Evolutionary conservation across 2,888 invertebrate genomes (phyloP).

Genomic region (Clusia tigrina): DNA sequence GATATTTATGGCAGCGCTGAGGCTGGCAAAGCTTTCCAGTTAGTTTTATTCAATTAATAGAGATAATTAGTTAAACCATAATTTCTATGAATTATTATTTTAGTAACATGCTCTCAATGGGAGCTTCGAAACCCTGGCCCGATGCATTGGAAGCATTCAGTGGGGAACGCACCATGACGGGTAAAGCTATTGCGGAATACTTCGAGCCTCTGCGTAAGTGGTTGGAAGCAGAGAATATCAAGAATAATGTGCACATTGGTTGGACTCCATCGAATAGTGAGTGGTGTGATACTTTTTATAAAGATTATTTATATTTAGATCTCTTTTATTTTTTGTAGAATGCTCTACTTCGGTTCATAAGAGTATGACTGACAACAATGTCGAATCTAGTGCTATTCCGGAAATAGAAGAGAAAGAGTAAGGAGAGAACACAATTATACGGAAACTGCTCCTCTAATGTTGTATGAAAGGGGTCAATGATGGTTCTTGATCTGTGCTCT

Average conservation of each 20-base stretch:
- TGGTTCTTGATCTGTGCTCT: too few relatives aligned
- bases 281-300: too few relatives aligned
- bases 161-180: conserved; percentile 78
- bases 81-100: neutral
- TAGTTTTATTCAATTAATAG: conserved; percentile 44
- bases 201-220: conserved; percentile 81
- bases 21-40: conserved; percentile 79
- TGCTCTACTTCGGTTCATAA: conserved; percentile 40
- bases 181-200: conserved; percentile 79
- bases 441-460: too few relatives aligned
- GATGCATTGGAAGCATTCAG: conserved; percentile 85
- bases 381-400: too few relatives aligned
- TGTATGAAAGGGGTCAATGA: too few relatives aligned
- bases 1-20: conserved; percentile 83
- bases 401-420: too few relatives aligned
- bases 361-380: too few relatives aligned
- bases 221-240: conserved; percentile 76
- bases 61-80: neutral
- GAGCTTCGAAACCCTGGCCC: conserved; percentile 81
- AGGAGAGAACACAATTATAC: too few relatives aligned
- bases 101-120: conserved; percentile 76
- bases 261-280: conserved; percentile 67
- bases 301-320: too few relatives aligned
- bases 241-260: conserved; percentile 72
- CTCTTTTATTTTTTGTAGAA: conserved; percentile 36